Evolutionary conservation across 2,888 invertebrate species (phyloP).

Genomic region (Tetragonisca angustula): DNA sequence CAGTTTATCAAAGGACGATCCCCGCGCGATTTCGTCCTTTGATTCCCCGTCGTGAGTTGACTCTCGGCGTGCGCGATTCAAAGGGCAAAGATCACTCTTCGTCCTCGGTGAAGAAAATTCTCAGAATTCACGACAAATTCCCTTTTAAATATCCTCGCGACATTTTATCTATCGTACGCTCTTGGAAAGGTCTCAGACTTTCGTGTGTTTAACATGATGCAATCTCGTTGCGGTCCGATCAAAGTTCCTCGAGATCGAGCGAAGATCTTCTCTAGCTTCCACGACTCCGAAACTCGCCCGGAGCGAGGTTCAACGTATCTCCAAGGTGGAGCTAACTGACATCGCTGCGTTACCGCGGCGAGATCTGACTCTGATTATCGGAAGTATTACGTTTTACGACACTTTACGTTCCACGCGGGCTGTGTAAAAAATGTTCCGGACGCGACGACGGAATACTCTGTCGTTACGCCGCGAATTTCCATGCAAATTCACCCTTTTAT

Average conservation of each 20-base stretch:
- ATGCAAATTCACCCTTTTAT: no score
- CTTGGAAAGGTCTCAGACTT: neutral
- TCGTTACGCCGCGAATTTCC: no score
- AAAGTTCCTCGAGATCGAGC: neutral
- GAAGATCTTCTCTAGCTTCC: neutral
- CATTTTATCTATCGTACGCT: no score
- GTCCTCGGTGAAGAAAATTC: neutral
- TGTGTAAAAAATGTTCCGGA: no score
- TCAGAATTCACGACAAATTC: neutral
- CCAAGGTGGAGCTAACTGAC: neutral
- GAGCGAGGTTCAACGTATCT: neutral
- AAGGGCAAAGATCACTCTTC: neutral
- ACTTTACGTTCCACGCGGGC: no score
- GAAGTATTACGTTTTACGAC: neutral
- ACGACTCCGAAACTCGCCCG: neutral
- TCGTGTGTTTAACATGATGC: neutral
- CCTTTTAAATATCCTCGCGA: neutral
- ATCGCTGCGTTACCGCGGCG: neutral
- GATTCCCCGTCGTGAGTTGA: neutral
- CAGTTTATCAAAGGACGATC: conserved; percentile 13
- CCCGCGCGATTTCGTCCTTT: conserved; percentile 23
- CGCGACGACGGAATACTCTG: no score
- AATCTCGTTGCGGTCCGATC: neutral
- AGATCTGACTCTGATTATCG: neutral
- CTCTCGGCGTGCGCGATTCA: neutral